phyloP scores from a whole-genome alignment of 2,888 invertebrate species.

The Parochlus steinenii region DNA sequence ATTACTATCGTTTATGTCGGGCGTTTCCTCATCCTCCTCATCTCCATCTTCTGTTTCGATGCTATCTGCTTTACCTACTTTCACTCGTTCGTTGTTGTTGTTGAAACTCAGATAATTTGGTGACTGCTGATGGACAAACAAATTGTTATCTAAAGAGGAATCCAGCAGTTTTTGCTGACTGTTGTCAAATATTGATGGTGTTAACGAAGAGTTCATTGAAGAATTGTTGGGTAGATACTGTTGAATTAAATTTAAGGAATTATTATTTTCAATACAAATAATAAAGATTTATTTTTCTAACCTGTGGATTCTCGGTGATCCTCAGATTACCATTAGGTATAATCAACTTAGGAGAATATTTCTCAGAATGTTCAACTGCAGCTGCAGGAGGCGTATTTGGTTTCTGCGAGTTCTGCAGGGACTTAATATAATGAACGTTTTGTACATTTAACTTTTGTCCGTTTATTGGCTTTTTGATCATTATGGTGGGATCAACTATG shows the following conservation, averaged over 20 bases:
- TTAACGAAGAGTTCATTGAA: slow-evolving; percentile 9
- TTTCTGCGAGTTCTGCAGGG: no score
- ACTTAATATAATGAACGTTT: no score
- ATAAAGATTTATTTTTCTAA: no score
- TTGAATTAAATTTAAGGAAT: no score
- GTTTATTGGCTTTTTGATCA: no score
- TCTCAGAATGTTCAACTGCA: no score
- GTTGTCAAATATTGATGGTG: slow-evolving; percentile 15
- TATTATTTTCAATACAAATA: no score
- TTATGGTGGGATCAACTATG: no score
- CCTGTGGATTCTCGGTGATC: slow-evolving; percentile 13
- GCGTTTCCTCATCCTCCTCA: slow-evolving; percentile 8
- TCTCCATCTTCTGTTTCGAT: slow-evolving; percentile 12
- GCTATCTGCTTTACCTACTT: slow-evolving; percentile 10
- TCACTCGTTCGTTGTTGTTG: slow-evolving; percentile 7
- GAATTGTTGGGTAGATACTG: no score
- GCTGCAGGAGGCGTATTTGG: no score
- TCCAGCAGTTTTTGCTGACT: slow-evolving; percentile 16
- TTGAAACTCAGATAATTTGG: slow-evolving; percentile 8
- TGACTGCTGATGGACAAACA: no score
- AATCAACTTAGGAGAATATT: slow-evolving; percentile 12
- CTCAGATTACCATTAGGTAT: slow-evolving; percentile 13
- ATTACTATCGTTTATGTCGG: slow-evolving; percentile 12
- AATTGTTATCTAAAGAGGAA: slow-evolving; percentile 14
- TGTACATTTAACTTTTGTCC: no score